Evolutionary conservation across 2,888 invertebrate species (phyloP).

Genomic region (Spodoptera picta): DNA sequence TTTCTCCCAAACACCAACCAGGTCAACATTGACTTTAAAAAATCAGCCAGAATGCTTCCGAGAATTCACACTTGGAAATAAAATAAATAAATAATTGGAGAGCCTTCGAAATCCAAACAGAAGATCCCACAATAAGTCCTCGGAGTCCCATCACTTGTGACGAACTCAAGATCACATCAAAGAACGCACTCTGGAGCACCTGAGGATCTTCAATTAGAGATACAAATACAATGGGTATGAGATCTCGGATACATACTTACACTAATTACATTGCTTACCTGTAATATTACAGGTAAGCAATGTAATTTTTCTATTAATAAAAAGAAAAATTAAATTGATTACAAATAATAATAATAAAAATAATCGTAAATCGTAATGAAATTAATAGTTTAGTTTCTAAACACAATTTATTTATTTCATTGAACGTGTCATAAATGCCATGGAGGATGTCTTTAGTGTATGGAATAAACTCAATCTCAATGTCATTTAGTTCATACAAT

Average conservation of each 20-base stretch:
- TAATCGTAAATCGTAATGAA: too few species aligned
- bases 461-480: too few species aligned
- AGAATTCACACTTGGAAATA: conserved; percentile 2
- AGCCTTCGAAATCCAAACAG: conserved; percentile 32
- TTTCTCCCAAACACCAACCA: too few species aligned
- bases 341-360: too few species aligned
- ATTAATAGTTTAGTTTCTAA: too few species aligned
- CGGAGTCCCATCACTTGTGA: conserved; percentile 23
- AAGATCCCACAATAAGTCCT: conserved; percentile 14
- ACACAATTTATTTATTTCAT: too few species aligned
- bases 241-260: conserved; percentile 31
- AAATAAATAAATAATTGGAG: conserved; percentile 50
- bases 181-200: conserved; percentile 30
- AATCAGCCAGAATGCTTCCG: conserved; percentile 3
- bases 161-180: conserved; percentile 40
- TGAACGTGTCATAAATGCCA: too few species aligned
- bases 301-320: conserved; percentile 31
- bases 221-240: conserved; percentile 42
- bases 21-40: background rate
- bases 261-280: too few species aligned
- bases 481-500: too few species aligned
- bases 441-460: too few species aligned
- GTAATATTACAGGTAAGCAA: conserved; percentile 39
- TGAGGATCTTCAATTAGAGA: conserved; percentile 25
- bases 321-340: too few species aligned